A percentile compares a stretch with the other conserved stretches of the same genome.
Conservation (phyloP, 2,888 invertebrate species). For the Leptopilina myrica region DNA sequence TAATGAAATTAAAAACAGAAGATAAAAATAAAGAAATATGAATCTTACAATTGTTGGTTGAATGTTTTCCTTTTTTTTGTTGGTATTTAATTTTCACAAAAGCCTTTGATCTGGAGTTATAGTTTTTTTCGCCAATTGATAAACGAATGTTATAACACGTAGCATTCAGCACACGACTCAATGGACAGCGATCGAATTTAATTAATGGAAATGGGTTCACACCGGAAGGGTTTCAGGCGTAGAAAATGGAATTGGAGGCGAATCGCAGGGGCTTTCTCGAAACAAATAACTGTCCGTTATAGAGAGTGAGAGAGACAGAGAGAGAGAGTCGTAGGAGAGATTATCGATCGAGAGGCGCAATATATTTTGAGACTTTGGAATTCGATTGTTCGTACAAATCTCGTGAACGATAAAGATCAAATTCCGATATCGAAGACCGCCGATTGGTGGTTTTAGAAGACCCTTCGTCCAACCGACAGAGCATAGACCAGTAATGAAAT, state of each 20-base stretch:
- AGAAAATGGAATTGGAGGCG: slow-evolving; percentile 49
- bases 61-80: slow-evolving; percentile 6
- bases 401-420: slow-evolving; percentile 64
- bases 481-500: slow-evolving; percentile 64
- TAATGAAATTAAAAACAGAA: too few relatives aligned
- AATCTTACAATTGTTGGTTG: slow-evolving; percentile 11
- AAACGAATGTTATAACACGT: slow-evolving; percentile 28
- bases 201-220: slow-evolving; percentile 45
- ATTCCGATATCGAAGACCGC: slow-evolving; percentile 66
- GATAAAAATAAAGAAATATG: not conserved
- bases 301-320: too few relatives aligned
- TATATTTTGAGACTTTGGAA: slow-evolving; percentile 62
- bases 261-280: slow-evolving; percentile 51
- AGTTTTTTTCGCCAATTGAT: not conserved
- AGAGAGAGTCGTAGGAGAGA: slow-evolving; percentile 51
- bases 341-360: slow-evolving; percentile 61
- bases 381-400: slow-evolving; percentile 59
- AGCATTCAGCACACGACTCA: slow-evolving; percentile 28
- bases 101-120: not conserved
- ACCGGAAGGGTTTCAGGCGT: slow-evolving; percentile 42
- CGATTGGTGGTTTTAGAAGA: slow-evolving; percentile 59
- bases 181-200: slow-evolving; percentile 41
- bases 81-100: slow-evolving; percentile 10
- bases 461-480: slow-evolving; percentile 46
- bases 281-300: slow-evolving; percentile 63